Evolutionary conservation across 2,888 invertebrate genomes (phyloP), one percentile per base, ranked within the genome.

Genomic region (Ypsolopha sequella): DNA sequence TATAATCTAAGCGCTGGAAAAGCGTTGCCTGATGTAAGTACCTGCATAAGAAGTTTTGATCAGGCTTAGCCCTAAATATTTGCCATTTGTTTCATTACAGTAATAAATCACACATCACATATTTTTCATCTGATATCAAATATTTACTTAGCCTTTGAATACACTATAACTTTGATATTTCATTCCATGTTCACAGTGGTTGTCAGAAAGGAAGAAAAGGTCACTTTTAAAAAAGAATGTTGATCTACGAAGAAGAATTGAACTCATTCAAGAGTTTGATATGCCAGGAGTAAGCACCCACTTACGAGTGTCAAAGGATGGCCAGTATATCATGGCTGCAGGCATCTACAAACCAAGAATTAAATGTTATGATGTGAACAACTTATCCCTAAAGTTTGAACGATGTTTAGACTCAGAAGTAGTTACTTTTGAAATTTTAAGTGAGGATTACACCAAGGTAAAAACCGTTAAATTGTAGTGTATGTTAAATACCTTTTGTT

Each of bases 241-340:
- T 41, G 98, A 97, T 71, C 88, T 98, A 48, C 89, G 97, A 60
- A 90, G 94, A 60, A 89, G 97, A 67, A 96, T 99, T 62, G 96
- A 99, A 79, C 90, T 99, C 43, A 95, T 99, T 59, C 99, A 99
- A 81, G 99, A 99, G 71, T 99, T 99, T 88, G 96, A 98, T 62
- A 99, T 99, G 99, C 99, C 99, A 34, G 96, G 93, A 48, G 90
- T 99, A 0, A 97, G 97, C 68, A 93, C 93, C 13, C 91, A 91
- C 50, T 89, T 99, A 33, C 89, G 91, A 65, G 89, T 96, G 57
- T 95, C 98, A 7, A 92, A 90, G 61, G 98, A 99, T 88, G 95
- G 95, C 13, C 94, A 98, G 58, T 98, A 95, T 69, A 92, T 99
- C 55, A 87, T 98, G 69, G 95, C 95, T 1, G 93, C 98, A 38